A percentile compares a stretch with the other conserved stretches of the same genome.
phyloP scores from a whole-genome alignment of 1,140 invertebrate genomes.

The Thrips palmi region DNA sequence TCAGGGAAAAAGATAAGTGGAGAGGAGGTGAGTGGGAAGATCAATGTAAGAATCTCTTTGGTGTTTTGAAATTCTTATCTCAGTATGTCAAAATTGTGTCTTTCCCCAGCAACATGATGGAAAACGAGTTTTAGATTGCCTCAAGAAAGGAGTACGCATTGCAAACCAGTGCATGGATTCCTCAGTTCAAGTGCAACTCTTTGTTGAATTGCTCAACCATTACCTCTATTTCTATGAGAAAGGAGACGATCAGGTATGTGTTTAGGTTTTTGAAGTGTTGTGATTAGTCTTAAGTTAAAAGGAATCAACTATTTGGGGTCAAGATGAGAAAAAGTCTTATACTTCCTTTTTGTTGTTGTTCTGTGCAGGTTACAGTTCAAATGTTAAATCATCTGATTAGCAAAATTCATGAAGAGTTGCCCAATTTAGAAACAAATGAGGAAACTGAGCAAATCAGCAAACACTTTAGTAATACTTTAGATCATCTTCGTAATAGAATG shows the following conservation, averaged over 20 bases:
- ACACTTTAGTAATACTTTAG: constrained; percentile 77
- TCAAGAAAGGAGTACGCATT: constrained; percentile 89
- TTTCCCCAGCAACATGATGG: constrained; percentile 63
- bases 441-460: constrained; percentile 92
- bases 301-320: constrained; percentile 1
- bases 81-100: constrained; percentile 6
- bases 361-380: constrained; percentile 40
- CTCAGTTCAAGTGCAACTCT: constrained; percentile 89
- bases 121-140: constrained; percentile 78
- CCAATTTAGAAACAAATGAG: constrained; percentile 80
- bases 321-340: neutral
- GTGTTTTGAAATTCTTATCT: neutral
- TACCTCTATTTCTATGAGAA: constrained; percentile 91
- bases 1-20: constrained; percentile 62
- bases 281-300: neutral
- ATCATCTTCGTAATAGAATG: constrained; percentile 43
- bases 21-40: constrained; percentile 34
- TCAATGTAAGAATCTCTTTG: too few relatives aligned
- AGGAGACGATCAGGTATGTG: constrained; percentile 63
- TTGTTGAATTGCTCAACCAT: constrained; percentile 85
- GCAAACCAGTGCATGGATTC: constrained; percentile 95
- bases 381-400: constrained; percentile 72
- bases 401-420: constrained; percentile 82
- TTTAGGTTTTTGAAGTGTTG: constrained; percentile 24
- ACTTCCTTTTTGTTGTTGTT: constrained; percentile 10